Base-by-base conservation (phyloP, 2,888 invertebrate genomes). In the Hanleya hanleyi region DNA sequence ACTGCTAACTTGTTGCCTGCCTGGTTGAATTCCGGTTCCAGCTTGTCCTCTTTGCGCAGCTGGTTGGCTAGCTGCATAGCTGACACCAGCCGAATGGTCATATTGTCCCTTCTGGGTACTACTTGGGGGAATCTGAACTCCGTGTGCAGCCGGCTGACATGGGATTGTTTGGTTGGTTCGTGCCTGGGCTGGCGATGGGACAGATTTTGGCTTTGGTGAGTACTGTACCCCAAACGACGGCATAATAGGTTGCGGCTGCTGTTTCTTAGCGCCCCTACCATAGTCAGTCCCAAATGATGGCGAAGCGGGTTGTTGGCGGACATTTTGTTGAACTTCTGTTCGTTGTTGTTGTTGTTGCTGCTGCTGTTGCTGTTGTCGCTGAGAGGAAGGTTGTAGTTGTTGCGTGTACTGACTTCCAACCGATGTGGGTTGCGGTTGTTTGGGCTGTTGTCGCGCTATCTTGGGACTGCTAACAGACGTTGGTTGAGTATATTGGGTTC, bases 361-460 rank as follows among this genome's bases (percentile, higher is more conserved):
- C n/a, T n/a, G n/a, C 29, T 57, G 57, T 57, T 57, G 57, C n/a
- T n/a, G n/a, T 57, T 57, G 57, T 57, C 29, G 57, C 26, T 29
- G 29, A 29, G 22, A 15, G 22, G 57, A 4, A n/a, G 47, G 47
- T 47, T 47, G 47, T 2, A 7, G n/a, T 47, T 47, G 47, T 47
- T 47, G 47, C 18, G 18, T 22, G 22, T 47, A 47, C 7, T 47
- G 47, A 47, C 47, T 47, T 47, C 47, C 47, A 22, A n/a, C 18
- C 22, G 47, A 47, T n/a, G 47, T 5, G 3, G 47, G 47, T 22
- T 22, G 2, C n/a, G 47, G 22, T 22, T 18, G 18, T 22, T 47
- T 47, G n/a, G n/a, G n/a, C n/a, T n/a, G n/a, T n/a, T n/a, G n/a
- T n/a, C n/a, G n/a, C n/a, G n/a, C n/a, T n/a, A n/a, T n/a, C n/a